Conservation (phyloP, 2,113 vertebrate species). For the Xiphorhynchus elegans region DNA sequence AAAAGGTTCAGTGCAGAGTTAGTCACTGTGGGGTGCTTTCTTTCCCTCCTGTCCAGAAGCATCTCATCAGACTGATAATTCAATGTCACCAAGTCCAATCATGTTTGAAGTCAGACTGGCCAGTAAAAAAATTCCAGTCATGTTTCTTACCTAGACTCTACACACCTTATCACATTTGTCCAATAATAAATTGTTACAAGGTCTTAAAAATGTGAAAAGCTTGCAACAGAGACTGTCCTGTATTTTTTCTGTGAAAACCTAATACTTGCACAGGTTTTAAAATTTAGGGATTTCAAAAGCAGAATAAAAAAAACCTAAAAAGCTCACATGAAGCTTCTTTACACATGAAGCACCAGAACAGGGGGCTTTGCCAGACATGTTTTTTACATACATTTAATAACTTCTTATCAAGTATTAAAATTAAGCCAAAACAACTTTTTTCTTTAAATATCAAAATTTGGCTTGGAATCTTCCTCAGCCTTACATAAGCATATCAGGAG, state of each 20-base stretch:
- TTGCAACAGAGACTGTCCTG: fast-evolving
- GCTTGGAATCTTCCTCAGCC: not conserved
- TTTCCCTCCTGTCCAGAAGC: not conserved
- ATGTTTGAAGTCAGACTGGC: not conserved
- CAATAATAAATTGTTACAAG: not conserved
- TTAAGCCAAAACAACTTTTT: not conserved
- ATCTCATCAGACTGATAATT: not conserved
- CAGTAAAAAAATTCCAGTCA: not conserved
- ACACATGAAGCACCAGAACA: not conserved
- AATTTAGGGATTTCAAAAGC: not conserved
- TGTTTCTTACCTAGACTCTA: not conserved
- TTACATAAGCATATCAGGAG: not conserved
- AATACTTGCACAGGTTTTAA: not conserved
- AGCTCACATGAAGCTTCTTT: not conserved
- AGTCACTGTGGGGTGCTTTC: not conserved
- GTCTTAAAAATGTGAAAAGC: not conserved
- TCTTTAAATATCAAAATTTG: not conserved
- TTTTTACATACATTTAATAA: not conserved
- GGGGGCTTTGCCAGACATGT: not conserved
- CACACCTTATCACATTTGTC: not conserved
- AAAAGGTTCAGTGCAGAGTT: not conserved
- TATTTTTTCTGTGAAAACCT: not conserved
- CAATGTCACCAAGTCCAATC: fast-evolving
- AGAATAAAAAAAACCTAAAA: not conserved
- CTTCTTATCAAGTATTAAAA: not conserved